Base-by-base conservation (phyloP, 2,113 vertebrate genomes). In the Tenebrosternarchus preto region DNA sequence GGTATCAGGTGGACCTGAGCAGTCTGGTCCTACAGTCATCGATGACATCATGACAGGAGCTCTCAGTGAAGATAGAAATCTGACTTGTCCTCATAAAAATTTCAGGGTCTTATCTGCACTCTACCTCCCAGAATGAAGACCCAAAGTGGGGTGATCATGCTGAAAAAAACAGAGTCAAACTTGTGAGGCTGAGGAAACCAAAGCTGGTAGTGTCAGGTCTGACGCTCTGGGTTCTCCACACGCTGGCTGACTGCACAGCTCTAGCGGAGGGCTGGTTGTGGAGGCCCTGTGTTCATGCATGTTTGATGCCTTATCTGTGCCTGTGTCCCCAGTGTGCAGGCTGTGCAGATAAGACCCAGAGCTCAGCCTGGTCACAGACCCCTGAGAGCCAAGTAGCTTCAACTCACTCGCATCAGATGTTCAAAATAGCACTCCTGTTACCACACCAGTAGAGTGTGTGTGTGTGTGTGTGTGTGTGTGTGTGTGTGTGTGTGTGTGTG, bases 11-110 rank as follows among this genome's bases (percentile, higher is more conserved):
- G 84, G 56, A 78, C 76, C 75, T n/a, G 75, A 80, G 73, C 72
- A 22, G 20, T 56, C 39, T 64, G 70, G 74, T 86, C 43, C 31
- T 73, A 46, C 77, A 46, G 69, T 75, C 71, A 11, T 20, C 46
- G 25, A 69, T 88, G 87, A 88, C 85, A 87, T 88, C 87, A 88
- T 84, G 82, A 84, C 84, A 77, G 24, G n/a, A 33, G 81, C 72
- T 81, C 60, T 73, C 79, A 84, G 76, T 74, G 36, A 20, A 71
- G 77, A 84, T 76, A 60, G 71, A 82, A 82, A 86, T 84, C 85
- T 80, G 85, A 88, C 87, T 87, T 87, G 81, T 76, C 73, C 82
- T 87, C 87, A 88, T 88, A 71, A 88, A 87, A 88, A 66, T 83
- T 88, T 87, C 83, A 87, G 29, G 50, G 80, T 61, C 80, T 84